Base-by-base conservation (phyloP, 2,797 vertebrate genomes). In the Phalloptychus januarius region DNA sequence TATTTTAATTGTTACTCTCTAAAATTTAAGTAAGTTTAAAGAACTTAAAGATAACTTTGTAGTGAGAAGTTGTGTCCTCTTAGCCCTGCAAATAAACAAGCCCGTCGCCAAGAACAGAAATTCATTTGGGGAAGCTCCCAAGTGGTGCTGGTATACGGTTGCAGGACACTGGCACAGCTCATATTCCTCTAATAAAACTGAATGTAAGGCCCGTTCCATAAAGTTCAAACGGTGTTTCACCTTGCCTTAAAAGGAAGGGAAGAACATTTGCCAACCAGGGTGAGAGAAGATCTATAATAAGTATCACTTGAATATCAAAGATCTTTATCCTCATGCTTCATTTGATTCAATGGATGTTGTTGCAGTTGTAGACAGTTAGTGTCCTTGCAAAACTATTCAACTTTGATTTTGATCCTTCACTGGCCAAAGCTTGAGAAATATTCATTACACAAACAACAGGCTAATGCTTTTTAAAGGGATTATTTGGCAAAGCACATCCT, bases 231-330 rank as follows among this genome's bases (percentile, higher is more conserved):
- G 74, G 42, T 82, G 82, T 90, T 79, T 88, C 72, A 86, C 70
- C 52, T 81, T 82, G 33, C 91, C 91, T 80, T 91, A 85, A 78
- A 92, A 89, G 93, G 91, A 44, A 28, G 8, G 69, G n/a, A 83
- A 75, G 56, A 85, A 80, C 81, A 88, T 87, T 87, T 86, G 89
- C 82, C 90, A 91, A 86, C 81, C 71, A 77, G 42, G 72, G 82
- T 89, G 86, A 93, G 87, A 92, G 87, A 89, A 89, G 88, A 81
- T 81, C 92, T 93, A 93, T 90, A 90, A 85, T 90, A 93, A 92
- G 92, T 89, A 70, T 73, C n/a, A 74, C 77, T 77, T 45, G 15
- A 84, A 90, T 91, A 82, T 89, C 88, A 88, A 90, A 86, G 81
- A 84, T 86, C 83, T 90, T 90, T 89, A 83, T 85, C 77, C 82